A percentile compares a stretch with the other conserved stretches of the same genome.
Conservation (phyloP, 2,888 invertebrate genomes). For the Meiosimyza platycephala region DNA sequence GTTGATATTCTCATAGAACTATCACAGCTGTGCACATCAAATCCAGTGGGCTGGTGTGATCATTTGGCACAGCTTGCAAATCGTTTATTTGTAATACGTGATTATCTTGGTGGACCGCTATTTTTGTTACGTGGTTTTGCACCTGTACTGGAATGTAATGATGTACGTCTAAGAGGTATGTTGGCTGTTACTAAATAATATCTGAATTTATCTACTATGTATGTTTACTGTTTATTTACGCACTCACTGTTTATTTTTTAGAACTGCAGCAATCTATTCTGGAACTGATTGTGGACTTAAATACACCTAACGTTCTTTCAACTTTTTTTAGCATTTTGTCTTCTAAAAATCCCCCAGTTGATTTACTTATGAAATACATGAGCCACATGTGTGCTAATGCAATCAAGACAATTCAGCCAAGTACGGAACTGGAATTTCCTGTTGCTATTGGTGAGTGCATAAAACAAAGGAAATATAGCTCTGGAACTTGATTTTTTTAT, state of each 20-base stretch:
- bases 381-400: slow-evolving; percentile 61
- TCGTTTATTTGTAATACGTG: slow-evolving; percentile 63
- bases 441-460: slow-evolving; percentile 52
- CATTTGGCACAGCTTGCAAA: slow-evolving; percentile 62
- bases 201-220: background rate
- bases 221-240: background rate
- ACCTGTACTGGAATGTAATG: slow-evolving; percentile 58
- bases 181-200: background rate
- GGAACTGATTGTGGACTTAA: slow-evolving; percentile 71
- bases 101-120: slow-evolving; percentile 64
- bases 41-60: slow-evolving; percentile 62
- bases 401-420: slow-evolving; percentile 59
- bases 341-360: slow-evolving; percentile 69
- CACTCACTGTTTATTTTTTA: slow-evolving; percentile 51
- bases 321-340: slow-evolving; percentile 73
- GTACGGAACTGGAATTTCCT: slow-evolving; percentile 63
- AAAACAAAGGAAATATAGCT: too few relatives aligned
- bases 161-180: slow-evolving; percentile 58
- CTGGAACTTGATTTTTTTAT: too few relatives aligned
- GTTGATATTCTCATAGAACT: slow-evolving; percentile 64
- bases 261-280: slow-evolving; percentile 76
- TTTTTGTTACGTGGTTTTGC: slow-evolving; percentile 64
- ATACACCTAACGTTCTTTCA: slow-evolving; percentile 68
- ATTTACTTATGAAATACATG: slow-evolving; percentile 71
- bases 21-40: slow-evolving; percentile 57